These are phyloP conservation scores for Cremastinae sp. DNA, from an alignment of 2,888 invertebrate genomes.

Conservation along the genomic window DNA sequence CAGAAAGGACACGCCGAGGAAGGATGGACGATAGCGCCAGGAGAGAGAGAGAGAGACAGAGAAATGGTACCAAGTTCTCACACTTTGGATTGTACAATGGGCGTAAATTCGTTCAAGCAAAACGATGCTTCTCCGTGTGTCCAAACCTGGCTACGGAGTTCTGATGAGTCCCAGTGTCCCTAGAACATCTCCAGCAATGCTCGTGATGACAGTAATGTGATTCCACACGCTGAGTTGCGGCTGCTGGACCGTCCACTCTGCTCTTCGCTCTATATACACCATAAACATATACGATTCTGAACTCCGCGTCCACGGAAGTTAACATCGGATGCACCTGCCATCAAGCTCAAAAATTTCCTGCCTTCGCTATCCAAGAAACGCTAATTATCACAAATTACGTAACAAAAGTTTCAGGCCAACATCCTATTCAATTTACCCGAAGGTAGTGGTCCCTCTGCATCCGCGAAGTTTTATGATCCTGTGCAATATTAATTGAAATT, in stretches of 20 bases:
- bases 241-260: conserved; percentile 46
- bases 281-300: conserved; percentile 64
- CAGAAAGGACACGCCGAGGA: no score
- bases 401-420: conserved; percentile 22
- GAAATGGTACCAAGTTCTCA: conserved; percentile 39
- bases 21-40: background rate
- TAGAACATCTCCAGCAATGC: conserved; percentile 31
- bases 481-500: conserved; percentile 7
- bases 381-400: conserved; percentile 47
- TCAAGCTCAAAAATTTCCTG: conserved; percentile 51
- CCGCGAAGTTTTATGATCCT: no score
- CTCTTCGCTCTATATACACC: conserved; percentile 34
- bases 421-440: background rate
- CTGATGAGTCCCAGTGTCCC: conserved; percentile 27
- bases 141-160: conserved; percentile 29
- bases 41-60: conserved; percentile 33
- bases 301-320: conserved; percentile 66
- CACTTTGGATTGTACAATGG: conserved; percentile 68
- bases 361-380: conserved; percentile 27
- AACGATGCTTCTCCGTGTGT: conserved; percentile 62
- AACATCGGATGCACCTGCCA: conserved; percentile 46
- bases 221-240: conserved; percentile 73
- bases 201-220: conserved; percentile 74
- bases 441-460: no score
- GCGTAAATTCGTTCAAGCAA: conserved; percentile 74